phyloP scores from a whole-genome alignment of 2,888 invertebrate genomes.

The Spicauda simplicius region DNA sequence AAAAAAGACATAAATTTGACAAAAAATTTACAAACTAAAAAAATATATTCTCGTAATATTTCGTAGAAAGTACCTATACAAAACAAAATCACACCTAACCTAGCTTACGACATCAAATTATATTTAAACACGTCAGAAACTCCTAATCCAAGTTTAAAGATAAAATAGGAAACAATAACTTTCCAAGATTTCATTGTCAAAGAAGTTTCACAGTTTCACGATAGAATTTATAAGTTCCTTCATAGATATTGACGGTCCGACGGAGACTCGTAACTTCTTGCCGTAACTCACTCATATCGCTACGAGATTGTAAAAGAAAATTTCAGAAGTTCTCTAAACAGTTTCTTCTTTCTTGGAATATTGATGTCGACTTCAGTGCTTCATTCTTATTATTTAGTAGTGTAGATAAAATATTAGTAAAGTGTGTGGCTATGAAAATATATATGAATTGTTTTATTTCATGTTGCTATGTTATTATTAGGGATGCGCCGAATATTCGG shows the following conservation, averaged over 20 bases:
- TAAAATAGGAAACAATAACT: slow-evolving; percentile 8
- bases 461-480: too few relatives aligned
- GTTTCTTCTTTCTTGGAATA: slow-evolving; percentile 16
- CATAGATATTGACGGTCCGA: slow-evolving; percentile 27
- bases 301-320: slow-evolving; percentile 24
- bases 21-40: too few relatives aligned
- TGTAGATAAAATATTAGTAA: too few relatives aligned
- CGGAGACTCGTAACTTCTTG: slow-evolving; percentile 20
- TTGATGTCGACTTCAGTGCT: neutral
- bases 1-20: too few relatives aligned
- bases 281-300: slow-evolving; percentile 33
- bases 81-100: too few relatives aligned
- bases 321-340: slow-evolving; percentile 26
- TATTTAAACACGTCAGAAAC: neutral
- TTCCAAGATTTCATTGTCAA: slow-evolving; percentile 9
- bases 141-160: too few relatives aligned
- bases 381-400: neutral
- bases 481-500: too few relatives aligned
- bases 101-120: neutral
- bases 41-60: too few relatives aligned
- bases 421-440: too few relatives aligned
- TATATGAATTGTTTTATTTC: too few relatives aligned
- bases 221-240: slow-evolving; percentile 28
- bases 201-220: slow-evolving; percentile 28
- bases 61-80: too few relatives aligned